A percentile compares a stretch with the other conserved stretches of the same genome.
Evolutionary conservation across 2,888 invertebrate species (phyloP).

Genomic region (Caenorhabditis auriculariae): DNA sequence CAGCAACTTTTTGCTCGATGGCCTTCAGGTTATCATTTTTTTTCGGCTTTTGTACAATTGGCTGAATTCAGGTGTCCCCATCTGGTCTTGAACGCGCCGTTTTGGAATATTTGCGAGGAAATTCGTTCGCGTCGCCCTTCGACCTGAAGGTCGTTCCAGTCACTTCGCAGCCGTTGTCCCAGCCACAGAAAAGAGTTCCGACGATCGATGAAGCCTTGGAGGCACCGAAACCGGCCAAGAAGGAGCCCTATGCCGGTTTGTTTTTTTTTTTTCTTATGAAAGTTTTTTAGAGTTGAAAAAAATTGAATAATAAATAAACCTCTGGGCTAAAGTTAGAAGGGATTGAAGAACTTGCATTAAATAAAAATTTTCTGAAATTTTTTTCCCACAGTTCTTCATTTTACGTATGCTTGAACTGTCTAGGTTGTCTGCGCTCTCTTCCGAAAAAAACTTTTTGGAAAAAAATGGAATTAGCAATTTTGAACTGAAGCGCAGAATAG

Average conservation of each 20-base stretch:
- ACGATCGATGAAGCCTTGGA: conserved; percentile 35
- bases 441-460: too few species aligned
- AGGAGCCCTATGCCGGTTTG: conserved; percentile 65
- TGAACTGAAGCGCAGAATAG: too few species aligned
- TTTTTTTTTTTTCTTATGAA: not conserved
- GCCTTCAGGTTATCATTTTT: conserved; percentile 47
- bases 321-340: too few species aligned
- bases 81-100: conserved; percentile 85
- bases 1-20: conserved; percentile 73
- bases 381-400: too few species aligned
- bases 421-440: too few species aligned
- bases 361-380: too few species aligned
- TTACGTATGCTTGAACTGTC: too few species aligned
- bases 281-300: too few species aligned
- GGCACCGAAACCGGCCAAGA: conserved; percentile 65
- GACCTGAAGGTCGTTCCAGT: conserved; percentile 83
- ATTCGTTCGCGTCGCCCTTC: conserved; percentile 77
- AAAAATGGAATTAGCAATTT: too few species aligned
- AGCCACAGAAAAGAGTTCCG: conserved; percentile 35
- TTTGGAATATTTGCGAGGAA: conserved; percentile 68
- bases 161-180: conserved; percentile 68
- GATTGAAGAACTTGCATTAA: too few species aligned
- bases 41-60: not conserved
- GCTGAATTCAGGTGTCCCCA: conserved; percentile 73
- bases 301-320: too few species aligned